Evolutionary conservation across 2,888 invertebrate species (phyloP).

Genomic region (Schizotus pectinicornis): DNA sequence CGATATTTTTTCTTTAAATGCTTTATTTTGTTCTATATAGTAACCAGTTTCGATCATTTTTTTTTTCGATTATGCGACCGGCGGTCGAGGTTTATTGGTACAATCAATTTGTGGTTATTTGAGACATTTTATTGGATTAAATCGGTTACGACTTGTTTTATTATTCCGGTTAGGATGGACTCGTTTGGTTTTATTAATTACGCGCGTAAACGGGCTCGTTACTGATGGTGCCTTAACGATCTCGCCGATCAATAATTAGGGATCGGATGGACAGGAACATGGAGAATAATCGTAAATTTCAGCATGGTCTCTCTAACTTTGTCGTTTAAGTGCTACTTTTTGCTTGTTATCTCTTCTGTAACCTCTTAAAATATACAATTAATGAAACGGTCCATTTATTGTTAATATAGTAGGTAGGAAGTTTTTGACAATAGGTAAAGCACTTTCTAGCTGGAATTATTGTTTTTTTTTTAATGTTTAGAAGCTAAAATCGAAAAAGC

Average conservation of each 20-base stretch:
- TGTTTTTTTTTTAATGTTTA: too few species aligned
- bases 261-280: not conserved
- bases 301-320: too few species aligned
- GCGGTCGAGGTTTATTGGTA: constrained; percentile 1
- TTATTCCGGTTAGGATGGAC: constrained; percentile 13
- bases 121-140: constrained; percentile 14
- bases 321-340: too few species aligned
- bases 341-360: too few species aligned
- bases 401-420: too few species aligned
- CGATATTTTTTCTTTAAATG: too few species aligned
- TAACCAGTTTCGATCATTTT: not conserved
- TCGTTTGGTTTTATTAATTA: constrained; percentile 22
- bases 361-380: too few species aligned
- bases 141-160: constrained; percentile 17
- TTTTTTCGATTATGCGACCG: not conserved
- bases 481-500: too few species aligned
- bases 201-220: constrained; percentile 21
- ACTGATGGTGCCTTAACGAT: constrained; percentile 15
- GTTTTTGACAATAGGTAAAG: too few species aligned
- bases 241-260: constrained; percentile 15
- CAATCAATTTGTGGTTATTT: constrained; percentile 14
- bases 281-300: too few species aligned
- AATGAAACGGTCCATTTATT: too few species aligned
- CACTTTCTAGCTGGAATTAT: too few species aligned
- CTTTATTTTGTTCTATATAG: not conserved